A percentile compares a stretch with the other conserved stretches of the same genome.
phyloP scores from a whole-genome alignment of 2,113 vertebrate species.

The Myrmophylax atrothorax region DNA sequence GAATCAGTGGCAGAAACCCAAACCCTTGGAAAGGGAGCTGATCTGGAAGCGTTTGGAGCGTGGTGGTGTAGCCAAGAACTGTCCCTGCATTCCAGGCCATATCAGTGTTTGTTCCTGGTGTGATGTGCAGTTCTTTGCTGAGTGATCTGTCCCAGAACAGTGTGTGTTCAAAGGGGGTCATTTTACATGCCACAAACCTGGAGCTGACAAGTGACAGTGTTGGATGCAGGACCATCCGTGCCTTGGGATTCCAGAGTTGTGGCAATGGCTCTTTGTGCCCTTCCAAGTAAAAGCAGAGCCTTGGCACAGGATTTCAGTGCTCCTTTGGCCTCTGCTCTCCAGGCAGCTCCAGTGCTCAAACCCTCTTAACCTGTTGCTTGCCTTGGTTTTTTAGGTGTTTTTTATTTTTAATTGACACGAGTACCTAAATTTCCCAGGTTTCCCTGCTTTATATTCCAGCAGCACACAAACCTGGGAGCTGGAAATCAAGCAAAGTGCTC shows the following conservation, averaged over 20 bases:
- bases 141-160: neutral
- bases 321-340: neutral
- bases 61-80: neutral
- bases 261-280: neutral
- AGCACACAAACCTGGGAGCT: neutral
- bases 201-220: neutral
- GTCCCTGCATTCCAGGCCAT: fast-evolving
- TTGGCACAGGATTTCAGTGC: neutral
- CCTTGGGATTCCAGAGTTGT: fast-evolving
- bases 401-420: neutral
- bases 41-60: fast-evolving
- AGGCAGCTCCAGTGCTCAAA: neutral
- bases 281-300: neutral
- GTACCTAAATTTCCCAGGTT: neutral
- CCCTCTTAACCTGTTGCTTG: neutral
- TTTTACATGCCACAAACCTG: neutral
- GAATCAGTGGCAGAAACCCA: neutral
- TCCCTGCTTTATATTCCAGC: neutral
- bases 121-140: neutral
- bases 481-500: neutral
- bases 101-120: neutral
- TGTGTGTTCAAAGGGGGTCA: neutral
- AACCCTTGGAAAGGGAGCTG: neutral
- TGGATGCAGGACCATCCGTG: fast-evolving
- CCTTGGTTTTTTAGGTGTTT: neutral